A percentile compares a stretch with the other conserved stretches of the same genome.
These are phyloP conservation scores for Typhlichthys eigenmanni DNA, from an alignment of 2,797 vertebrate genomes.

Conservation along the genomic window DNA sequence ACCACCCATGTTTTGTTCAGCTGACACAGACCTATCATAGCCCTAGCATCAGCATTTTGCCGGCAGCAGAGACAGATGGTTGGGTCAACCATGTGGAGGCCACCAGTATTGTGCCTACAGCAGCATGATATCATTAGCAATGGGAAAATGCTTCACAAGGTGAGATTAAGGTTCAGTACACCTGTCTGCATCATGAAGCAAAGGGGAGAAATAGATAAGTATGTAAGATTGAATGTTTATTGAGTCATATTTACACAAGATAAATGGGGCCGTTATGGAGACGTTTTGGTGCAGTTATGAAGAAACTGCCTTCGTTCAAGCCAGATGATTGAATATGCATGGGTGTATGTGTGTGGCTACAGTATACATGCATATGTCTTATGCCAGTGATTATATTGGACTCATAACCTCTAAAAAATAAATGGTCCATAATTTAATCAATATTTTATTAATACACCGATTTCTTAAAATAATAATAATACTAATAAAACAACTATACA, in stretches of 20 bases:
- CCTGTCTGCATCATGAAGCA: constrained; percentile 38
- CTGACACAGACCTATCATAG: constrained; percentile 67
- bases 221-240: not conserved
- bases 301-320: not conserved
- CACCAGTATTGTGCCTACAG: constrained; percentile 67
- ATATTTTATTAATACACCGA: too few relatives aligned
- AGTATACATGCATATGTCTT: too few relatives aligned
- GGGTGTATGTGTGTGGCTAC: not conserved
- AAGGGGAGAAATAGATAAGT: constrained; percentile 23
- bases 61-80: constrained; percentile 46
- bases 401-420: too few relatives aligned
- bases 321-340: not conserved
- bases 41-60: constrained; percentile 77
- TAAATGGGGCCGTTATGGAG: not conserved
- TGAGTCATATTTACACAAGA: constrained; percentile 7
- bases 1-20: constrained; percentile 64
- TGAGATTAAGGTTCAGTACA: constrained; percentile 58
- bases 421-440: too few relatives aligned
- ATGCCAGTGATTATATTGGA: too few relatives aligned
- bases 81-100: constrained; percentile 56
- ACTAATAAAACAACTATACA: too few relatives aligned
- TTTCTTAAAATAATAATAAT: too few relatives aligned
- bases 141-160: constrained; percentile 75
- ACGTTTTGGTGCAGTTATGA: not conserved
- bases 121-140: constrained; percentile 48